These are phyloP conservation scores for Rhogogaster chlorosoma DNA, from an alignment of 2,888 invertebrate species.

Conservation along the genomic window DNA sequence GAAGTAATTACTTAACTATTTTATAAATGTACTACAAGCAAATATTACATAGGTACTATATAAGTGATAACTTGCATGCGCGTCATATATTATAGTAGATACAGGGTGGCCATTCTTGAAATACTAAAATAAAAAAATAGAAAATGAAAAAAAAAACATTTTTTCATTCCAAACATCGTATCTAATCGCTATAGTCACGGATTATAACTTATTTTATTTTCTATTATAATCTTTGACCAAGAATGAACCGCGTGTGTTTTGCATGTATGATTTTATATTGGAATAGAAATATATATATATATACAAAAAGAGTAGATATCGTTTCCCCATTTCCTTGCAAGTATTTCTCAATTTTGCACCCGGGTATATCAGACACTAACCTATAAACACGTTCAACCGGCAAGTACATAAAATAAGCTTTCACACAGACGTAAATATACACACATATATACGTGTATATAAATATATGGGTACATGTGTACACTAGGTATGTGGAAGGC, in stretches of 20 bases:
- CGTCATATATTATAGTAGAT: too few species aligned
- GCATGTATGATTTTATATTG: not conserved
- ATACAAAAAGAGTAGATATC: not conserved
- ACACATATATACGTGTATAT: not conserved
- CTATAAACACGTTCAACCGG: constrained; percentile 46
- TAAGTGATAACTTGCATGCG: not conserved
- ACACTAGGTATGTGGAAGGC: not conserved
- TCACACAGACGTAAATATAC: not conserved
- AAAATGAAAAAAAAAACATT: too few species aligned
- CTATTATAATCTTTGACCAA: not conserved
- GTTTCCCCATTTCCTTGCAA: not conserved
- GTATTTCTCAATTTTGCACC: not conserved
- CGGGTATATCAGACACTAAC: constrained; percentile 9
- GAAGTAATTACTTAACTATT: not conserved
- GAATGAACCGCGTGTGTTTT: not conserved
- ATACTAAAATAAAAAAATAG: too few species aligned
- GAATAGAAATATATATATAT: too few species aligned
- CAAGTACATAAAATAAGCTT: constrained; percentile 46
- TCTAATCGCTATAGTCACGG: too few species aligned
- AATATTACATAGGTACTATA: not conserved
- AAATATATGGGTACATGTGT: not conserved
- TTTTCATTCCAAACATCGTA: too few species aligned
- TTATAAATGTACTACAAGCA: not conserved
- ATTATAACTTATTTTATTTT: not conserved
- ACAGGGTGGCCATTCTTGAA: too few species aligned